Percentiles rank a stretch among this genome's conserved stretches.
phyloP scores from a whole-genome alignment of 2,113 vertebrate species.

The Orycteropus afer region DNA sequence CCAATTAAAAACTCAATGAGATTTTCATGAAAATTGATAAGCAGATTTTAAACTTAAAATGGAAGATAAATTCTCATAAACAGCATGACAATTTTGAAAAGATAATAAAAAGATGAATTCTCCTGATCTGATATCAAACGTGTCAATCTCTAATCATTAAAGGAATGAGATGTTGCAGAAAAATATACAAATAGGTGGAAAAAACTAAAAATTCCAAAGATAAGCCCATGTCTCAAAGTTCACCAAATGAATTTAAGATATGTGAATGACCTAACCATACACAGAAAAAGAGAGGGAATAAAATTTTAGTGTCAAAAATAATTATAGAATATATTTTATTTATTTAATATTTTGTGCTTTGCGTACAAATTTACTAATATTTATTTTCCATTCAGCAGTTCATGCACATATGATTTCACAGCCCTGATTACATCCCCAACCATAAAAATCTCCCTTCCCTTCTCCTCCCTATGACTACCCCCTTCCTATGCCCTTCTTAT shows the following conservation, averaged over 20 bases:
- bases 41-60: constrained; percentile 53
- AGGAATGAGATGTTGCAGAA: not conserved
- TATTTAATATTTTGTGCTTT: too few species aligned
- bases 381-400: too few species aligned
- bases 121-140: constrained; percentile 49
- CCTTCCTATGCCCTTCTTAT: too few species aligned
- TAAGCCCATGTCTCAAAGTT: not conserved
- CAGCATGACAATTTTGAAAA: not conserved
- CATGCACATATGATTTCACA: too few species aligned
- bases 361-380: too few species aligned
- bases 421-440: too few species aligned
- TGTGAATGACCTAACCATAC: not conserved
- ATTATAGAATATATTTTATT: not conserved
- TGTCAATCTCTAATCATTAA: constrained; percentile 50
- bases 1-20: constrained; percentile 52
- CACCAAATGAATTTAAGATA: not conserved
- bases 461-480: too few species aligned
- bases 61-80: constrained; percentile 46
- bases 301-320: not conserved
- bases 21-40: constrained; percentile 60
- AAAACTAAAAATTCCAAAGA: not conserved
- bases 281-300: not conserved
- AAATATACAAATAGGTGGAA: constrained; percentile 27
- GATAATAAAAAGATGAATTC: constrained; percentile 38
- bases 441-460: too few species aligned